Evolutionary conservation across 1,140 invertebrate genomes (phyloP), one percentile per base, ranked within the genome.

Genomic region (Meloidogyne hapla): DNA sequence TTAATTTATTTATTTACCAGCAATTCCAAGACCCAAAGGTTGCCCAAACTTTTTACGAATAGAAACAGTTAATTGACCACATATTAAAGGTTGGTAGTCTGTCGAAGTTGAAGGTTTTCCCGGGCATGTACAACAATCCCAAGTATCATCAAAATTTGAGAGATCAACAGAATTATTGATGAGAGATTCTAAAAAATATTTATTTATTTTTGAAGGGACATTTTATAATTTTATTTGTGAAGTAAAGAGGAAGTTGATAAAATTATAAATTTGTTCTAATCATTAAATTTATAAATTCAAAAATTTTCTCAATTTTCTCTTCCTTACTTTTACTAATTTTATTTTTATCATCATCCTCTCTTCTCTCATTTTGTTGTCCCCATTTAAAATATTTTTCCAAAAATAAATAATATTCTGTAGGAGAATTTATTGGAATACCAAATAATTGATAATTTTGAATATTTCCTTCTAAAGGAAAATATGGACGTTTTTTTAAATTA

Each of bases 11-110:
- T 12, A 26, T 21, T 42, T 28, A 79, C 79, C 79, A 25, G 79
- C 80, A 69, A 80, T 80, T 70, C 79, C 79, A 28, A 80, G 65
- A 21, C 79, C 79, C n/a, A 80, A 66, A 40, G 74, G 80, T 33
- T 64, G 38, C 1, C 80, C 79, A 69, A 65, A 73, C 21, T 65
- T 64, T 13, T 65, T 64, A 48, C 56, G 33, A 15, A 80, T 38
- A 12, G 25, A 42, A 28, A 80, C 80, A 12, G 40, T 67, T 23
- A 65, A 42, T 38, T 28, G 26, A 25, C 79, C 79, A 42, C 33
- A 70, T 1, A 80, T 48, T 13, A 42, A 28, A 26, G 71, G 6
- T 63, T 69, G 72, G 25, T 26, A 40, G 25, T 48, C 25, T 1
- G 12, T 75, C 1, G 21, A 63, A 9, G 38, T 66, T 28, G 26